Percentiles rank a stretch among this genome's conserved stretches.
These are phyloP conservation scores for Clupea harengus DNA, from an alignment of 2,113 vertebrate genomes.

Conservation along the genomic window DNA sequence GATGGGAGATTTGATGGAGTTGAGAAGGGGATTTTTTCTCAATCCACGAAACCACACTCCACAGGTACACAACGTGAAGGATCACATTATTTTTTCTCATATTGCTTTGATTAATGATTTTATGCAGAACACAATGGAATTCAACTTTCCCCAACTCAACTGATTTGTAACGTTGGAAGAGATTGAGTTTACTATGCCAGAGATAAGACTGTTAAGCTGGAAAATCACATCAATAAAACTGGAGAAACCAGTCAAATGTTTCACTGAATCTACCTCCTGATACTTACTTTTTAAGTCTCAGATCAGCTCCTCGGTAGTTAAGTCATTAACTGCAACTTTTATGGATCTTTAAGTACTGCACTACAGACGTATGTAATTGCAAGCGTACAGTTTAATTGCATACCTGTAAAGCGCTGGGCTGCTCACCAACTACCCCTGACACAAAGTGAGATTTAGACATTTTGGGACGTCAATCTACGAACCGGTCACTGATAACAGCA, in stretches of 20 bases:
- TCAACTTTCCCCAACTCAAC: not conserved
- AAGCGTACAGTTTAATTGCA: constrained; percentile 37
- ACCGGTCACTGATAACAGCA: not conserved
- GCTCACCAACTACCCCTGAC: not conserved
- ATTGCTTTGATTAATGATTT: too few relatives aligned
- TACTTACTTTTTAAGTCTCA: not conserved
- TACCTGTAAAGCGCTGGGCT: constrained; percentile 28
- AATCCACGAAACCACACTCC: too few relatives aligned
- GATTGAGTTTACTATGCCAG: not conserved
- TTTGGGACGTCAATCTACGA: not conserved
- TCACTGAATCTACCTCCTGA: not conserved
- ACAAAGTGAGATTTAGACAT: not conserved
- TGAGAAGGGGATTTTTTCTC: not conserved
- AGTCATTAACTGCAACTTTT: not conserved
- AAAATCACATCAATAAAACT: constrained; percentile 2
- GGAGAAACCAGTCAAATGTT: not conserved
- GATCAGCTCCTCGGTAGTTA: not conserved
- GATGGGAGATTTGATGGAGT: not conserved
- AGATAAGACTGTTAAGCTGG: not conserved
- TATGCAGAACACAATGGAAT: not conserved
- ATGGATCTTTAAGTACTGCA: constrained; percentile 24
- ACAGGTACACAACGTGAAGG: too few relatives aligned
- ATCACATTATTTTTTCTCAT: too few relatives aligned
- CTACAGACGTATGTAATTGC: constrained; percentile 30
- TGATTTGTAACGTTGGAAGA: not conserved